These are phyloP conservation scores for Teinopalpus imperialis DNA, from an alignment of 2,888 invertebrate genomes.

Conservation along the genomic window DNA sequence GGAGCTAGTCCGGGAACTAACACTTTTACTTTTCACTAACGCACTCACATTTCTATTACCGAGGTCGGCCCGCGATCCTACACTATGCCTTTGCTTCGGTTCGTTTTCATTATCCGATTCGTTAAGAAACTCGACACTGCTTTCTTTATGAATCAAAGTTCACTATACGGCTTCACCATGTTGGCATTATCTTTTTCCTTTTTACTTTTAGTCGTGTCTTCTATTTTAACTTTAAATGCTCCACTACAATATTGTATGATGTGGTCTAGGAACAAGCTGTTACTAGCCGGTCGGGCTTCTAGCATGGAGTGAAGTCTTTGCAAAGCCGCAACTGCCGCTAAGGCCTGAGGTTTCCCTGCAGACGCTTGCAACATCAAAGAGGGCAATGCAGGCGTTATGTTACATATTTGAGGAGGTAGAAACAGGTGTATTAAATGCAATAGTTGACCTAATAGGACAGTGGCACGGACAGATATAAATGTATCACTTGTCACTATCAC, in stretches of 20 bases:
- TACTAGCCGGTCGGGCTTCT: slow-evolving; percentile 90
- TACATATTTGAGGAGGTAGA: slow-evolving; percentile 93
- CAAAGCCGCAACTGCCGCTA: slow-evolving; percentile 91
- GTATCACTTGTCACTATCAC: slow-evolving; percentile 95
- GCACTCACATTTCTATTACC: slow-evolving; percentile 69
- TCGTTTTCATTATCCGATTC: slow-evolving; percentile 69
- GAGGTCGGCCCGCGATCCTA: slow-evolving; percentile 69
- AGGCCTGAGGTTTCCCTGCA: slow-evolving; percentile 89
- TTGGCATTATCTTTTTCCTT: slow-evolving; percentile 69
- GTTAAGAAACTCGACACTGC: slow-evolving; percentile 64
- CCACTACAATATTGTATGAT: slow-evolving; percentile 84
- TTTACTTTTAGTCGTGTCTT: slow-evolving; percentile 57
- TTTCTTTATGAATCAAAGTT: slow-evolving; percentile 50
- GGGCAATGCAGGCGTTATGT: slow-evolving; percentile 91
- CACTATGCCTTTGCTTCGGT: slow-evolving; percentile 65
- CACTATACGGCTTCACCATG: slow-evolving; percentile 51
- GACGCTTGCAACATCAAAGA: slow-evolving; percentile 90
- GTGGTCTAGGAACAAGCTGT: slow-evolving; percentile 91
- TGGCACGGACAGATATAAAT: slow-evolving; percentile 94
- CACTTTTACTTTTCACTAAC: slow-evolving; percentile 75
- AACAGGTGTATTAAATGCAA: slow-evolving; percentile 92
- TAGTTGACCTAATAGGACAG: slow-evolving; percentile 93
- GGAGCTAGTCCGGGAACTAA: slow-evolving; percentile 67
- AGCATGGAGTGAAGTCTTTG: slow-evolving; percentile 90
- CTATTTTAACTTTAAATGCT: slow-evolving; percentile 54